Evolutionary conservation across 2,888 invertebrate species (phyloP), one percentile per base, ranked within the genome.

Genomic region (Lepidocyrtoides sp.): DNA sequence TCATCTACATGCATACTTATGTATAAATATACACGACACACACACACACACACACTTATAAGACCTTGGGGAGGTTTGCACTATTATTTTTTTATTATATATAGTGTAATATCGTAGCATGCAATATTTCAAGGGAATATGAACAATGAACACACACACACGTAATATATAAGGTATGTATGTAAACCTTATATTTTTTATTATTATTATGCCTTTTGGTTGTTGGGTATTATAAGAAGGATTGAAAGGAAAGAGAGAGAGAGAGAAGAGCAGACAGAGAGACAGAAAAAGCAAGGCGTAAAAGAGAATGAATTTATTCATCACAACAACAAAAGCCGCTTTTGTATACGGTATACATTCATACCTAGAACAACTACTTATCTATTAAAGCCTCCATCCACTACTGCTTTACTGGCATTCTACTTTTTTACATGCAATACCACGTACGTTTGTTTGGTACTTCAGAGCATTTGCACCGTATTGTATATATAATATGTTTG

Each of bases 1-100:
- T 90, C 90, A 51, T 85, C 79, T 81, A 82, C 75, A 89, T 84
- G 51, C 60, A 82, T 60, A 32, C 32, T 51, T 82, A 60, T 32
- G 51, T 17, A 54, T 17, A 20, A n/a, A 17, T 51, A 41, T 8
- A 41, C 41, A 41, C 41, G n/a, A 41, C 41, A 41, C 41, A 41
- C 41, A 7, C 12, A 48, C 48, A 48, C 48, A 48, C 48, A 12
- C 1, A 48, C 32, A 44, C 83, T 89, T 89, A 90, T 85, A 90
- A 90, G 90, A 90, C 90, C 90, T 90, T 90, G 90, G 90, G 90
- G 90, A 90, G 81, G 79, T 85, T 77, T 90, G 82, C 83, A 83
- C 57, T 72, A 83, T 57, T 89, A 75, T 36, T 57, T 77, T n/a
- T 63, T n/a, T 32, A 29, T 14, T 29, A 17, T 4, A 26, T 36